Evolutionary conservation across 2,797 vertebrate genomes (phyloP).

Genomic region (Platalea minor): DNA sequence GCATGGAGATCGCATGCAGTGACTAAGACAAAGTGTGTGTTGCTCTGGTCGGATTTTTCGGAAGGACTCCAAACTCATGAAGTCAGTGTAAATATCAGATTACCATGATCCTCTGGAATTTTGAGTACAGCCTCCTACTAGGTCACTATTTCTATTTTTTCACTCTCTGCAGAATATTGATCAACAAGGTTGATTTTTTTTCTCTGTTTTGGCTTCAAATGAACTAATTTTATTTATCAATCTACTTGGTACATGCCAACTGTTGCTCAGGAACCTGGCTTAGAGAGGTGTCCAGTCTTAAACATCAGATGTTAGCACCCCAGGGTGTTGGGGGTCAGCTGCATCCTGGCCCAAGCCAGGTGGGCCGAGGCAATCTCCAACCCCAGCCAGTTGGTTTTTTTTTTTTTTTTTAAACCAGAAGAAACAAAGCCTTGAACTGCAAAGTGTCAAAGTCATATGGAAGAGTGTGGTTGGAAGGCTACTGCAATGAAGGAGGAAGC

Average conservation of each 20-base stretch:
- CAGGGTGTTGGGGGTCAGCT: not conserved
- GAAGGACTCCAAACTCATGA: not conserved
- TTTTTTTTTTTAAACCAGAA: not conserved
- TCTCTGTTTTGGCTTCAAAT: not conserved
- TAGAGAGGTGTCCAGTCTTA: not conserved
- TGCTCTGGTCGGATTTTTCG: not conserved
- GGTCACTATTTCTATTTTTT: not conserved
- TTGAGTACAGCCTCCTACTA: not conserved
- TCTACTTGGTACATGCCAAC: not conserved
- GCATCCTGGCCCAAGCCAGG: not conserved
- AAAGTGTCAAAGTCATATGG: not conserved
- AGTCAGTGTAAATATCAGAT: not conserved
- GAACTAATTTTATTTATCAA: not conserved
- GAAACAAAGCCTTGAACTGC: not conserved
- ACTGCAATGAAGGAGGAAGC: not conserved
- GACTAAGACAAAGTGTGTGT: not conserved
- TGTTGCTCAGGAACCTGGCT: not conserved
- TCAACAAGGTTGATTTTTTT: not conserved
- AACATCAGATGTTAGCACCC: not conserved
- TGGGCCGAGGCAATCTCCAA: not conserved
- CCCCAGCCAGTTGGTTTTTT: not conserved
- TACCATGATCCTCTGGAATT: not conserved
- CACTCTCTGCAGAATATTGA: not conserved
- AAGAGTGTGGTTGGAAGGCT: not conserved
- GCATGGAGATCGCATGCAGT: not conserved